phyloP scores from a whole-genome alignment of 2,113 vertebrate genomes.

The Sylvietta virens region DNA sequence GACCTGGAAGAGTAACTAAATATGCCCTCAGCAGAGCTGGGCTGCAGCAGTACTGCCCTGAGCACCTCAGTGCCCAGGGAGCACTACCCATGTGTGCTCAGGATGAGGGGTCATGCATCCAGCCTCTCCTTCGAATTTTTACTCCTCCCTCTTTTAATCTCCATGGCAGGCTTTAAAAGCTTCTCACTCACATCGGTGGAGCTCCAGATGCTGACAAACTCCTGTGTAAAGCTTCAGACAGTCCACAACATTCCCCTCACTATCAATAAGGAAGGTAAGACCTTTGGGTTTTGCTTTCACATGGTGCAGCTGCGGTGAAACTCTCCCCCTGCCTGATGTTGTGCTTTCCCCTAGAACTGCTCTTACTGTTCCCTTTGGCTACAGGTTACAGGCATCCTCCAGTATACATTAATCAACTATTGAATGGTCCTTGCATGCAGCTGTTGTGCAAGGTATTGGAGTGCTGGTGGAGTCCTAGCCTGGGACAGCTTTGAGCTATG shows the following conservation, averaged over 20 bases:
- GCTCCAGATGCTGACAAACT: slow-evolving; percentile 96
- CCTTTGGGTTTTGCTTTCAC: not conserved
- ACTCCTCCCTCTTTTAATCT: not conserved
- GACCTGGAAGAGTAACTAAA: not conserved
- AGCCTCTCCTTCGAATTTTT: not conserved
- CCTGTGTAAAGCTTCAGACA: slow-evolving; percentile 95
- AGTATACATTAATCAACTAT: not conserved
- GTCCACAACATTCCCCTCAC: slow-evolving; percentile 93
- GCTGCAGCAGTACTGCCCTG: not conserved
- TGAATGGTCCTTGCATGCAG: not conserved
- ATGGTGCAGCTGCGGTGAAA: not conserved
- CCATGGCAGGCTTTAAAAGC: slow-evolving; percentile 85
- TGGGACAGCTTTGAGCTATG: not conserved
- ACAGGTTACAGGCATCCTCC: not conserved
- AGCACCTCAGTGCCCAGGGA: not conserved
- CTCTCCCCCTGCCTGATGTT: not conserved
- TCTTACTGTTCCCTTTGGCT: not conserved
- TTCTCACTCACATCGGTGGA: slow-evolving; percentile 91
- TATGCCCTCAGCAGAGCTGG: not conserved
- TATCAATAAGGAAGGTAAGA: slow-evolving; percentile 90
- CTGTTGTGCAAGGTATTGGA: not conserved
- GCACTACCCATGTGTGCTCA: not conserved
- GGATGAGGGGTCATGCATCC: not conserved
- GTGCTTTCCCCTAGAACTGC: not conserved
- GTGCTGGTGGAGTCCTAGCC: not conserved